Base-by-base conservation (phyloP, 2,888 invertebrate genomes). In the Xestoiulus laeticollis region DNA sequence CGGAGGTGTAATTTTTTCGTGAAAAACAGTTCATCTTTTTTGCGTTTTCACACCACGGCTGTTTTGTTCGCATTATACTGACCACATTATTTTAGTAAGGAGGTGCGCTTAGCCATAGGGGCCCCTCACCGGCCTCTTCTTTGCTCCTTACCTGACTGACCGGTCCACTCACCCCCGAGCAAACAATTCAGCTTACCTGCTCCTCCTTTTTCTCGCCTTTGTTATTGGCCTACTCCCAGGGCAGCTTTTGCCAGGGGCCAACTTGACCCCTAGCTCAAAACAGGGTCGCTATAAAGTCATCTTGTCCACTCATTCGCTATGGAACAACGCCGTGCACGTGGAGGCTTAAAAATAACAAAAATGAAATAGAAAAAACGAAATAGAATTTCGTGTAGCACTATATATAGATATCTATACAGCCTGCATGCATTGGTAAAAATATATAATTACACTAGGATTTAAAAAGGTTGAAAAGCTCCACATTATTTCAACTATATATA, bases 121-220 rank as follows among this genome's bases (percentile, higher is more conserved):
- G 59, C 59, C 59, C 59, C 59, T 59, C 19, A n/a, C 59, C 59
- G 59, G 59, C 59, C 59, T 59, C 59, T 59, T 59, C 59, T 59
- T 59, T 59, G 59, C 59, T 59, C 59, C 59, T 59, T 59, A 59
- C 59, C 59, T 59, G 59, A 59, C 59, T 59, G 59, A 59, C 59
- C 59, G 59, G 59, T 59, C 59, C 59, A 59, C 59, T 59, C 59
- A 19, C 59, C 59, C 59, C 59, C n/a, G n/a, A 59, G 59, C 59
- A 59, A 59, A 59, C 59, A 59, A n/a, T 59, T 59, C n/a, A 59
- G 59, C 38, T 83, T 14, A 83, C 32, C 14, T 83, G 83, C 83
- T 83, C 83, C 83, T 83, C 83, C 83, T 83, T 83, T 83, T 83
- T 83, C 83, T 83, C 83, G 83, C 83, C 83, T 83, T 38, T 83